phyloP scores from a whole-genome alignment of 2,113 vertebrate genomes.

The Rhea pennata region DNA sequence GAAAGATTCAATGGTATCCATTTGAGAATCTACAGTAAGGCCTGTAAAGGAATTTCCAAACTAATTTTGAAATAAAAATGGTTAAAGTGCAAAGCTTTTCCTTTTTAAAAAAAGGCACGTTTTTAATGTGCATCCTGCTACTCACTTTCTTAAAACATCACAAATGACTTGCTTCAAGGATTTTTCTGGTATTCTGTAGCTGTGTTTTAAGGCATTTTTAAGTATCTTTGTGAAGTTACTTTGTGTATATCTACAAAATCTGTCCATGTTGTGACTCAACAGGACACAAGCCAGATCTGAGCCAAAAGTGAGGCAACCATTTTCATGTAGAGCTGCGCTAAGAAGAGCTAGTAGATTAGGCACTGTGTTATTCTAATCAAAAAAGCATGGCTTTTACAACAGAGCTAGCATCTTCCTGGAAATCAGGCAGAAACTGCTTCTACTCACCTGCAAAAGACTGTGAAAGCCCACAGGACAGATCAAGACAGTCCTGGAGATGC shows the following conservation, averaged over 20 bases:
- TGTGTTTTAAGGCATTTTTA: too few relatives aligned
- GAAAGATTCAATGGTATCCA: neutral
- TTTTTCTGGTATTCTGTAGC: neutral
- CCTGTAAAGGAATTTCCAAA: neutral
- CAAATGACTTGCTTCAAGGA: neutral
- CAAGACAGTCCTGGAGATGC: neutral
- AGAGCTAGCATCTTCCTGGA: neutral
- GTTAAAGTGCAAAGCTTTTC: neutral
- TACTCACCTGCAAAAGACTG: neutral
- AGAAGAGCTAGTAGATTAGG: neutral
- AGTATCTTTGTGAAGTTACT: neutral
- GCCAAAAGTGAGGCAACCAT: neutral
- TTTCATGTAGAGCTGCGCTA: neutral
- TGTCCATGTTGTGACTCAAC: neutral
- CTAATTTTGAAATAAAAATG: neutral
- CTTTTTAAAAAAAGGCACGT: neutral
- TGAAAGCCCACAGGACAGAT: neutral
- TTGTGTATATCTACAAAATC: neutral
- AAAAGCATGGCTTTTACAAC: neutral
- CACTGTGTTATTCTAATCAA: neutral
- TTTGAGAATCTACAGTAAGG: neutral
- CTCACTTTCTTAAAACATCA: neutral
- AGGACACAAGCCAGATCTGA: neutral
- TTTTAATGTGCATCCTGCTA: neutral
- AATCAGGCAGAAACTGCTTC: neutral